Evolutionary conservation across 2,888 invertebrate species (phyloP), one percentile per base, ranked within the genome.

Genomic region (Polydrusus pterygomalis): DNA sequence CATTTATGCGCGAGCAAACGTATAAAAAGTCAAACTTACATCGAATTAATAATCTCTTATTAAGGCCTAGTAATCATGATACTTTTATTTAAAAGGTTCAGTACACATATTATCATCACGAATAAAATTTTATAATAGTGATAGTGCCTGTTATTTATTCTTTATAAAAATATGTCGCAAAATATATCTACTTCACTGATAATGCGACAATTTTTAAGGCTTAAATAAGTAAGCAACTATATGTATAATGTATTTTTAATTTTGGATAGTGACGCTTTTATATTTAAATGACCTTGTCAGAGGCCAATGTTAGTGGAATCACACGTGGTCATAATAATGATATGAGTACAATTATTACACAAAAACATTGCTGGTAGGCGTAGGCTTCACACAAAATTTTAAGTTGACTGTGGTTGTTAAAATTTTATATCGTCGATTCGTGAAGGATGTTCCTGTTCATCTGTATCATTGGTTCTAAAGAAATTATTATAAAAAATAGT

Each of bases 261-360:
- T 60, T 60, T 17, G 30, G 38, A 60, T 60, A 60, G 58, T 60
- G 58, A 38, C 58, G 58, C 58, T 38, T 34, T 60, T 60, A 58
- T 38, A 58, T 58, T 58, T 58, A 60, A n/a, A 34, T 60, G 58
- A 60, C 58, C 58, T 60, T 60, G 58, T 38, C 38, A 18, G 58
- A 60, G 58, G 58, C 38, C 58, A 60, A 60, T 38, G 58, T 60
- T 60, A 60, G 58, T 30, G 11, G 10, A n/a, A 38, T 34, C 38
- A 60, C 58, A 60, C 58, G 58, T 60, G 58, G 58, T 15, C 18
- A 30, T 60, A 60, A 38, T 15, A 60, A 60, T 60, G 38, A 60
- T 34, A 34, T 60, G 58, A 38, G 58, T 38, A 56, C 8, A 9
- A 47, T n/a, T 9, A 38, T 58, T 60, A 60, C 58, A 38, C 15